These are phyloP conservation scores for Menura novaehollandiae DNA, from an alignment of 2,113 vertebrate species.

Conservation along the genomic window DNA sequence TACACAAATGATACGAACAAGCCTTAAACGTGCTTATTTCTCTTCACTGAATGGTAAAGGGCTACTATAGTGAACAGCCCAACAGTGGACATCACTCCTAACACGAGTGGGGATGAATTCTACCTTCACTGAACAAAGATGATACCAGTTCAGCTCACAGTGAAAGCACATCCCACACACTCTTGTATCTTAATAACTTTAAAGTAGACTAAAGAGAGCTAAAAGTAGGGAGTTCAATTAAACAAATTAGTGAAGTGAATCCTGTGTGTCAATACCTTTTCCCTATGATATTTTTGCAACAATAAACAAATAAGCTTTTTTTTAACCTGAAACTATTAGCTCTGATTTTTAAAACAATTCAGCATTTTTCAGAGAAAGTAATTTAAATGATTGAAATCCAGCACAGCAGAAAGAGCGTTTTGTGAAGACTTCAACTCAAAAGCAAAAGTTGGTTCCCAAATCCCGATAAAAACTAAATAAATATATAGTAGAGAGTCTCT, in stretches of 20 bases:
- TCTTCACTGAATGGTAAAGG: background rate
- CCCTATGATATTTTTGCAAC: background rate
- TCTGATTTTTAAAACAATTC: background rate
- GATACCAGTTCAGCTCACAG: background rate
- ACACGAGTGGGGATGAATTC: accelerated
- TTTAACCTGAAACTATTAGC: background rate
- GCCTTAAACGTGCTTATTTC: background rate
- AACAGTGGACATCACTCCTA: background rate
- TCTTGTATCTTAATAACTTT: background rate
- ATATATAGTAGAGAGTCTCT: background rate
- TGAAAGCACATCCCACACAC: background rate
- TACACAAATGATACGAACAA: background rate
- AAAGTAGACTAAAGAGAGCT: background rate
- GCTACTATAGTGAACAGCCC: background rate
- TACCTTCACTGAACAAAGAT: background rate
- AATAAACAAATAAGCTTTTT: background rate
- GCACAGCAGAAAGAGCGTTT: background rate
- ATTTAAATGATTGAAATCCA: background rate
- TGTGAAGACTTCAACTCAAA: background rate
- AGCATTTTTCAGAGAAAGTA: background rate
- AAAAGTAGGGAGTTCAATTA: background rate
- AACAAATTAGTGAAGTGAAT: background rate
- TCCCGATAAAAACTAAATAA: background rate
- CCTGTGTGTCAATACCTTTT: background rate
- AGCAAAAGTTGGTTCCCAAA: background rate